Percentiles rank a stretch among this genome's conserved stretches.
Evolutionary conservation across 2,888 invertebrate genomes (phyloP).

Genomic region (Gymnoscelis rufifasciata): DNA sequence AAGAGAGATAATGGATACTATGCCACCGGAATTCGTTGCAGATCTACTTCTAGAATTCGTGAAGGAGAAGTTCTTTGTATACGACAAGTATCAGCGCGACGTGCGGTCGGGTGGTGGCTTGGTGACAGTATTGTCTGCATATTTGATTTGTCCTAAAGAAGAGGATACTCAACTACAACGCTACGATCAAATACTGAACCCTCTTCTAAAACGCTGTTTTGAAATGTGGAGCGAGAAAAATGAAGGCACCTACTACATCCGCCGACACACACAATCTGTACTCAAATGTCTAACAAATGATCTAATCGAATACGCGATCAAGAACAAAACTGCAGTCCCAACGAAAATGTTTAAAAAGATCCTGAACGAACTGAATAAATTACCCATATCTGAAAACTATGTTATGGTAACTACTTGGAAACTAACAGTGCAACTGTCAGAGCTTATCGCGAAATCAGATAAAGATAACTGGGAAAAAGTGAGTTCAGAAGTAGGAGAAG

Average conservation of each 20-base stretch:
- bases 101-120: constrained; percentile 23
- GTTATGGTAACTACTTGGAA: constrained; percentile 45
- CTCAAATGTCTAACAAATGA: constrained; percentile 35
- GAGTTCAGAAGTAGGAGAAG: constrained; percentile 31
- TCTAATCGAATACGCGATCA: constrained; percentile 33
- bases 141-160: constrained; percentile 40
- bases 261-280: constrained; percentile 32
- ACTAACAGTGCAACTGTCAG: constrained; percentile 37
- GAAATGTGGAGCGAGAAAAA: constrained; percentile 36
- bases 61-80: constrained; percentile 35
- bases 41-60: constrained; percentile 42
- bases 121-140: constrained; percentile 40
- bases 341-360: constrained; percentile 39
- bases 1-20: constrained; percentile 41
- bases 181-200: constrained; percentile 42
- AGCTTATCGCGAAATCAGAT: constrained; percentile 32
- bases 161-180: constrained; percentile 42
- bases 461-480: constrained; percentile 31
- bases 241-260: constrained; percentile 28
- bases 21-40: constrained; percentile 42
- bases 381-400: constrained; percentile 48
- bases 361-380: constrained; percentile 31
- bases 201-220: constrained; percentile 40
- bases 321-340: constrained; percentile 36
- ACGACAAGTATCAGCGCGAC: constrained; percentile 15